Evolutionary conservation across 2,113 vertebrate genomes (phyloP), one percentile per base, ranked within the genome.

Genomic region (Syngnathus scovelli): DNA sequence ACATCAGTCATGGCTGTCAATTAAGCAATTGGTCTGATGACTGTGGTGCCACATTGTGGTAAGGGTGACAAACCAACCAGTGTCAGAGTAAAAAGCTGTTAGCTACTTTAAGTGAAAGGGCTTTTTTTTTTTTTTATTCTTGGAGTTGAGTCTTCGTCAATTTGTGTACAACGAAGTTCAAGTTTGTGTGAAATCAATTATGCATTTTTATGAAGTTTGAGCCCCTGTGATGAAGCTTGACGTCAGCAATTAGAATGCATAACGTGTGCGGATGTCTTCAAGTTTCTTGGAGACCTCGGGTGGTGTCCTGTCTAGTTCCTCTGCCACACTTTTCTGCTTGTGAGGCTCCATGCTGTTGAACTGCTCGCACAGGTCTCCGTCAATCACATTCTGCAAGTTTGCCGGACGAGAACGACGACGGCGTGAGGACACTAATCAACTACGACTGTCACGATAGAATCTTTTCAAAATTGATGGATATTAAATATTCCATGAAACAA

Each of bases 261-360:
- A 99, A 74, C 96, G 96, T 0, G 96, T 99, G 72, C 95, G 95
- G 64, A 99, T 98, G 83, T 99, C 96, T 77, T 99, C 96, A 77
- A 99, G 92, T 72, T 99, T 99, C 90, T 99, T 99, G 33, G 97
- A 99, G 59, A 99, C 97, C 72, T 99, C 97, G 0, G 97, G 95
- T 0, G 96, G 97, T 1, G 96, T 99, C 70, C 96, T 80, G 89
- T 99, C 97, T 75, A 99, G 88, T 83, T 99, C 97, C 74, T 98
- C 96, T 0, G 96, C 94, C 58, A 99, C 95, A 0, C 98, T 98
- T 78, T 98, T 98, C 87, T 99, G 97, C 70, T 99, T 99, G 86
- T 95, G 95, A 1, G 95, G 95, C 67, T 99, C 97, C 97, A 99
- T 99, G n/a, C 96, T 98, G 85, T 98, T 99, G 74, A 98, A 99